phyloP scores from a whole-genome alignment of 2,797 vertebrate species.

The Fringilla coelebs region DNA sequence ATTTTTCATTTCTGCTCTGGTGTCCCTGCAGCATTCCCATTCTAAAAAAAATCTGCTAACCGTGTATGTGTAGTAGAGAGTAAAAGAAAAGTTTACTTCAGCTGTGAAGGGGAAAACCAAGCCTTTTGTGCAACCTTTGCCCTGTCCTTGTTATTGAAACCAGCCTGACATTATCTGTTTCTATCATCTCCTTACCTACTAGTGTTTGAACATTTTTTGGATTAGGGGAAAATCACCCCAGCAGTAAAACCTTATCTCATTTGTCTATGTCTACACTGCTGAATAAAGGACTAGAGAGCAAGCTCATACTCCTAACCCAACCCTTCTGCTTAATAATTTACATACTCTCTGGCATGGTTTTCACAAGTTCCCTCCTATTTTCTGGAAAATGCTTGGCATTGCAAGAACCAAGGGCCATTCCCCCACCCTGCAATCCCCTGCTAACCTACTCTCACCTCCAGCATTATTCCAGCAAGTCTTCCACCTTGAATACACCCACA shows the following conservation, averaged over 20 bases:
- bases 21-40: neutral
- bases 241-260: constrained; percentile 40
- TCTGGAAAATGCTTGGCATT: neutral
- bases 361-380: neutral
- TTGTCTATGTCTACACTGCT: neutral
- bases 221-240: neutral
- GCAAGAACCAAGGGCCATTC: neutral
- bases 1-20: neutral
- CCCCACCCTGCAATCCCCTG: neutral
- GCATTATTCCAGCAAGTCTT: neutral
- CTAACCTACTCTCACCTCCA: neutral
- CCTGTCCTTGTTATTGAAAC: neutral
- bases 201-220: neutral
- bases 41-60: neutral
- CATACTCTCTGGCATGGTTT: neutral
- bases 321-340: constrained; percentile 21
- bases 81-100: neutral
- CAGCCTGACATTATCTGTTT: neutral
- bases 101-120: neutral
- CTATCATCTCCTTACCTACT: neutral
- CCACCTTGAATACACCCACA: neutral
- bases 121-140: neutral
- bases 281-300: neutral
- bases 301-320: neutral
- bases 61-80: fast-evolving